A percentile compares a stretch with the other conserved stretches of the same genome.
Conservation (phyloP, 2,888 invertebrate genomes). For the Augiades crinisus region DNA sequence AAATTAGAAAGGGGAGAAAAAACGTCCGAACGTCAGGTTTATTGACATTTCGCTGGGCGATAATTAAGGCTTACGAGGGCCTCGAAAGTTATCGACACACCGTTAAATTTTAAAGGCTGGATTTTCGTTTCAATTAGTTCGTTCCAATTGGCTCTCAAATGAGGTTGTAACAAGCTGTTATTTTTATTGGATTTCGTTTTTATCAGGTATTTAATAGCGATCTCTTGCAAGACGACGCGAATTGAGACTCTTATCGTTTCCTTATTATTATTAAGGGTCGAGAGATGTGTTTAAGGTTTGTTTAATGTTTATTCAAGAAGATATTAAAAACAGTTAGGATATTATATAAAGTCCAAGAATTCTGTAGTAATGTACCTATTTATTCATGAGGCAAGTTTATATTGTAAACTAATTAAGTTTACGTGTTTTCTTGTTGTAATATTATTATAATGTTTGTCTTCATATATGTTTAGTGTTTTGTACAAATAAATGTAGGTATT, state of each 20-base stretch:
- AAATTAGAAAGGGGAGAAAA: constrained; percentile 75
- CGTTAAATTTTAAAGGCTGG: constrained; percentile 63
- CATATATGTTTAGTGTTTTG: too few species aligned
- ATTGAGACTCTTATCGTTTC: not conserved
- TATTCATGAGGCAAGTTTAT: too few species aligned
- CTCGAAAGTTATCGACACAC: constrained; percentile 58
- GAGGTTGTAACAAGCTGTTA: constrained; percentile 40
- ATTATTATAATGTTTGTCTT: too few species aligned
- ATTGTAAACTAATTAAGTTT: too few species aligned
- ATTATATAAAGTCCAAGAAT: too few species aligned
- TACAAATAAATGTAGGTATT: too few species aligned
- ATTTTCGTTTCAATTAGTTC: constrained; percentile 61
- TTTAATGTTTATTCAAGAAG: too few species aligned
- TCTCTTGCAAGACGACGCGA: constrained; percentile 8
- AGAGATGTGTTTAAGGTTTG: too few species aligned
- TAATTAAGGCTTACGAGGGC: constrained; percentile 72
- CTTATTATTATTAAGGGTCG: constrained; percentile 23
- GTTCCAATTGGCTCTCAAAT: constrained; percentile 45
- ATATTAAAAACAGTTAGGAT: too few species aligned
- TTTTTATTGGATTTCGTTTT: constrained; percentile 39
- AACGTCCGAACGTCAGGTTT: constrained; percentile 69
- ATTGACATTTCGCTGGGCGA: constrained; percentile 74
- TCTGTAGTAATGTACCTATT: too few species aligned
- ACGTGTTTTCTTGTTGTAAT: too few species aligned
- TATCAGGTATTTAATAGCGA: constrained; percentile 35